phyloP scores from a whole-genome alignment of 2,888 invertebrate species.

The Drosophila prolongata region DNA sequence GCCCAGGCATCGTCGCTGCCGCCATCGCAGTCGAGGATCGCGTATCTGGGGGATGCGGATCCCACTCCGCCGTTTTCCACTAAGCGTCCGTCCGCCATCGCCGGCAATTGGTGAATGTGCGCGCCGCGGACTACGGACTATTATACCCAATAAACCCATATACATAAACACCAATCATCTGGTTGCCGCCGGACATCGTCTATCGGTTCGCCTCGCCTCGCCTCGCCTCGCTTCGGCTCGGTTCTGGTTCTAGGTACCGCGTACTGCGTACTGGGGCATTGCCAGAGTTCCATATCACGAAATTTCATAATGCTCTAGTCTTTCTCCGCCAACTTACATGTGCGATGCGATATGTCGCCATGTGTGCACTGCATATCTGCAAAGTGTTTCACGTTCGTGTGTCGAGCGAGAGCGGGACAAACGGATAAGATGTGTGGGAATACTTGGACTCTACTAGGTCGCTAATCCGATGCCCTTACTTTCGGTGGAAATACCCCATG shows the following conservation, averaged over 20 bases:
- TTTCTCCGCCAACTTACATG: not conserved
- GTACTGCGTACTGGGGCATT: not conserved
- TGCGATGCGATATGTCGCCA: conserved; percentile 8
- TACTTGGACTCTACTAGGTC: not conserved
- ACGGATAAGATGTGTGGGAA: conserved; percentile 27
- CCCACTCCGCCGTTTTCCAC: conserved; percentile 11
- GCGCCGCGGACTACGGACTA: conserved; percentile 3
- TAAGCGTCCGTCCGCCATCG: conserved; percentile 32
- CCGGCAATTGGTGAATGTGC: conserved; percentile 30
- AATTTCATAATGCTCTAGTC: conserved; percentile 26
- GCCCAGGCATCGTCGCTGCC: conserved; percentile 89
- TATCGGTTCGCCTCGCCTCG: conserved; percentile 5
- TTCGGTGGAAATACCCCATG: conserved; percentile 1
- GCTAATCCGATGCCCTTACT: not conserved
- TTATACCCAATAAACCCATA: not conserved
- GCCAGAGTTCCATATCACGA: conserved; percentile 11
- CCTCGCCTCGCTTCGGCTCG: not conserved
- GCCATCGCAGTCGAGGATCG: conserved; percentile 87
- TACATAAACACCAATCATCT: conserved; percentile 3
- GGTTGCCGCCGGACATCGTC: conserved; percentile 10
- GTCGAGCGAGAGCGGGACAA: conserved; percentile 19
- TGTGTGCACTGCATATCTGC: conserved; percentile 34
- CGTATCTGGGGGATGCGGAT: conserved; percentile 54
- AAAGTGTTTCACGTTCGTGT: conserved; percentile 19
- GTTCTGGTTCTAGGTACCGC: not conserved